These are phyloP conservation scores for Sesia bembeciformis DNA, from an alignment of 2,888 invertebrate species.

Conservation along the genomic window DNA sequence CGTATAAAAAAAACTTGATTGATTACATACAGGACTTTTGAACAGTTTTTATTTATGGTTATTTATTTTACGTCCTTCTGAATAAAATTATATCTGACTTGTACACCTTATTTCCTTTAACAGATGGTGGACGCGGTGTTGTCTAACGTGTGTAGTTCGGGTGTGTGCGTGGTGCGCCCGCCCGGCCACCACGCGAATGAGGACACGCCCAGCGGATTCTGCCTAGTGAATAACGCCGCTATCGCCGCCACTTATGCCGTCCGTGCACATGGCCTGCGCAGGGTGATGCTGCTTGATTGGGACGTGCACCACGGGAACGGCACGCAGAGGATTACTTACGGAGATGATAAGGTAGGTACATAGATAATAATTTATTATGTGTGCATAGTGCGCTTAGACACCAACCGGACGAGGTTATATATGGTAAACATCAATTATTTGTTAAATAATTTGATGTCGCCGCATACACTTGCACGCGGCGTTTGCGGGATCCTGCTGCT, in stretches of 20 bases:
- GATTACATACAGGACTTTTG: too few species aligned
- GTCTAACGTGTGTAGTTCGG: conserved; percentile 76
- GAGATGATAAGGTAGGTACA: conserved; percentile 60
- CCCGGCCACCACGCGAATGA: conserved; percentile 94
- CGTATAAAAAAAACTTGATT: too few species aligned
- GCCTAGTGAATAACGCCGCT: conserved; percentile 90
- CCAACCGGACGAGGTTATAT: background rate
- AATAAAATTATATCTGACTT: too few species aligned
- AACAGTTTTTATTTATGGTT: too few species aligned
- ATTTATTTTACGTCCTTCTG: too few species aligned
- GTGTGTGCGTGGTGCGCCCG: conserved; percentile 88
- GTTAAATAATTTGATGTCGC: too few species aligned
- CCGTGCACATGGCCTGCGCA: conserved; percentile 70
- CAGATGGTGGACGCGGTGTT: conserved; percentile 81
- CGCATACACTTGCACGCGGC: background rate
- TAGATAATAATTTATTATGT: too few species aligned
- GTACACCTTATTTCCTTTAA: too few species aligned
- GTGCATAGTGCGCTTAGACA: too few species aligned
- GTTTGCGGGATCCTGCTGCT: background rate
- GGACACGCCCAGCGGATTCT: conserved; percentile 88
- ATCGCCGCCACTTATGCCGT: conserved; percentile 86
- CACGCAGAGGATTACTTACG: conserved; percentile 86
- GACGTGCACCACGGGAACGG: conserved; percentile 98
- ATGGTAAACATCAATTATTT: too few species aligned
- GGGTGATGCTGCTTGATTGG: conserved; percentile 90